Base-by-base conservation (phyloP, 1,140 invertebrate species). In the Phymorhynchus buccinoides region DNA sequence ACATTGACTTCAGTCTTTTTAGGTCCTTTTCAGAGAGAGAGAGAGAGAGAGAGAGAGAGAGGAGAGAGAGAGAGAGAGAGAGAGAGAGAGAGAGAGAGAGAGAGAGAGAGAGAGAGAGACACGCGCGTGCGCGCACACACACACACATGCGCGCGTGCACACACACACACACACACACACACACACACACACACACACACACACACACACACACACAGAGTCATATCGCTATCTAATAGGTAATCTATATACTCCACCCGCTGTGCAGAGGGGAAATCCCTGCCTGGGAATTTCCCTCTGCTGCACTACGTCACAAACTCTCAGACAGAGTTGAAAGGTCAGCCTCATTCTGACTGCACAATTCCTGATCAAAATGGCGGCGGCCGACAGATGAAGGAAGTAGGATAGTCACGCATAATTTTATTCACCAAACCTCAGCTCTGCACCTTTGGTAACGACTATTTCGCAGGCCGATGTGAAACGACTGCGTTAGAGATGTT, bases 321-420 rank as follows among this genome's bases (percentile, higher is more conserved):
- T 30, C 22, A 83, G 80, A 68, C 27, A 66, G 81, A 83, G 81
- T 37, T 83, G 56, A 83, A 83, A 83, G 81, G 81, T 83, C 81
- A 83, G 62, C 81, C 81, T 83, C 81, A 71, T 83, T 83, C 66
- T 83, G 62, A 83, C 81, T 83, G 68, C 81, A 62, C 81, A 71
- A 83, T 83, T 81, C 68, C 39, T 66, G 77, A 84, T 39, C 88
- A 89, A 89, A 83, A 89, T 89, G 88, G 88, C 88, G 87, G 86
- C 88, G 75, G 86, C 87, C 87, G 86, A 86, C 86, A 78, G 87
- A 85, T 85, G 88, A 84, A 89, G 88, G 88, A 88, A 89, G 86
- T 89, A 56, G 77, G 84, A 81, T 73, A 66, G 81, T 68, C 68
- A 27, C 32, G 66, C 81, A 83, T 83, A 83, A 83, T 83, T 83